phyloP scores from a whole-genome alignment of 2,888 invertebrate genomes.

The Erynnis tages region DNA sequence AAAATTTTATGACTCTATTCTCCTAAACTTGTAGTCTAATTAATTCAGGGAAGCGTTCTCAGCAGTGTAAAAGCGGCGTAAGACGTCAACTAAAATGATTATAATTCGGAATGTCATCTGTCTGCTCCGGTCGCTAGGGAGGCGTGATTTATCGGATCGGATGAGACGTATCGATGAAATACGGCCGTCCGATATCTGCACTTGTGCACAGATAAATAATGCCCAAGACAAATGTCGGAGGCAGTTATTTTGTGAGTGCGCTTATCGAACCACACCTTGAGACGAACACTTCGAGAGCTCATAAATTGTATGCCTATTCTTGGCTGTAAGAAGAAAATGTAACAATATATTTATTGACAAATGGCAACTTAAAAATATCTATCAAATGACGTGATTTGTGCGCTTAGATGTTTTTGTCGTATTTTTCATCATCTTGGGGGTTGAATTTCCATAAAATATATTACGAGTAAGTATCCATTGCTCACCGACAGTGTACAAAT shows the following conservation, averaged over 20 bases:
- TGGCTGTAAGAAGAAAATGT: no score
- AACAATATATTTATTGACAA: no score
- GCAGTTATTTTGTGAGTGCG: constrained; percentile 15
- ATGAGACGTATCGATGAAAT: constrained; percentile 27
- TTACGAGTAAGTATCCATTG: no score
- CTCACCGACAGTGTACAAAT: no score
- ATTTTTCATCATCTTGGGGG: no score
- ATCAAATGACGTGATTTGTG: no score
- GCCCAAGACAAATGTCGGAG: constrained; percentile 23
- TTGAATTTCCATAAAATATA: no score
- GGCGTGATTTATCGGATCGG: constrained; percentile 23
- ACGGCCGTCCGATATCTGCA: constrained; percentile 26
- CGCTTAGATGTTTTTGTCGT: no score
- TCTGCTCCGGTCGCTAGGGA: constrained; percentile 28
- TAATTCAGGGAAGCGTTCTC: constrained; percentile 8
- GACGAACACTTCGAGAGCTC: background rate
- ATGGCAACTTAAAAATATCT: no score
- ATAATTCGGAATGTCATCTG: constrained; percentile 41
- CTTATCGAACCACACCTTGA: constrained; percentile 6
- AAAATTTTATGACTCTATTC: background rate
- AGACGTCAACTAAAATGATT: constrained; percentile 39
- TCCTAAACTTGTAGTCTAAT: constrained; percentile 1
- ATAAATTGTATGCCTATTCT: background rate
- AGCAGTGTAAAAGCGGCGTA: constrained; percentile 6
- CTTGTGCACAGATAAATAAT: constrained; percentile 23